Evolutionary conservation across 1,140 invertebrate species (phyloP).

Genomic region (Globodera rostochiensis): DNA sequence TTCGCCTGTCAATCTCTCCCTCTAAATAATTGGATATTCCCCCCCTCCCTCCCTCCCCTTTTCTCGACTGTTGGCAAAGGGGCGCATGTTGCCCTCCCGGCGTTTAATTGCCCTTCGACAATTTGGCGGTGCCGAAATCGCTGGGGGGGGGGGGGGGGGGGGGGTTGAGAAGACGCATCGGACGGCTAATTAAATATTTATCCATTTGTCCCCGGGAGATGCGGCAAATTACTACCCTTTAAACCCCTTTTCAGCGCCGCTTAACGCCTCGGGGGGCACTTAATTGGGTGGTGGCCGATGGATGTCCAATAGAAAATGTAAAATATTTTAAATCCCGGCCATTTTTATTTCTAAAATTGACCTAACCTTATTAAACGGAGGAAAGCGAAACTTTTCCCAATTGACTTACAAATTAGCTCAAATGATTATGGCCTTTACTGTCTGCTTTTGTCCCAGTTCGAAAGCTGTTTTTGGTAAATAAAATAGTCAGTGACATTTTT

Average conservation of each 20-base stretch:
- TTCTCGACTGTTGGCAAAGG: neutral
- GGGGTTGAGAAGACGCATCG: neutral
- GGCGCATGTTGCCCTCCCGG: neutral
- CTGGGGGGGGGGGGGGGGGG: neutral
- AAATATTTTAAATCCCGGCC: neutral
- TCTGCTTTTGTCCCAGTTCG: too few relatives aligned
- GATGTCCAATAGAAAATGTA: neutral
- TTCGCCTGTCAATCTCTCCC: conserved; percentile 8
- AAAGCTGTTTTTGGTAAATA: too few relatives aligned
- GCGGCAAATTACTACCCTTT: neutral
- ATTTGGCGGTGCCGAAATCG: conserved; percentile 7
- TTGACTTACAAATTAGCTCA: too few relatives aligned
- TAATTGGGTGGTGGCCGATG: neutral
- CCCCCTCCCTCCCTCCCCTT: neutral
- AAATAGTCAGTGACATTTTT: too few relatives aligned
- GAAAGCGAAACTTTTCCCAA: too few relatives aligned
- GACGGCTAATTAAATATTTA: conserved; percentile 20
- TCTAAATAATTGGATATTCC: neutral
- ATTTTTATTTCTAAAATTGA: too few relatives aligned
- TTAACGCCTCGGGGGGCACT: neutral
- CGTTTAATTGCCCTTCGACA: neutral
- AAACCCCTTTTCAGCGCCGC: neutral
- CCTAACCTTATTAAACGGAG: too few relatives aligned
- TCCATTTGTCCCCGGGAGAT: conserved; percentile 1
- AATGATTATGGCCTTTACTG: too few relatives aligned